A percentile compares a stretch with the other conserved stretches of the same genome.
phyloP scores from a whole-genome alignment of 2,888 invertebrate genomes.

The Xanthia togata region DNA sequence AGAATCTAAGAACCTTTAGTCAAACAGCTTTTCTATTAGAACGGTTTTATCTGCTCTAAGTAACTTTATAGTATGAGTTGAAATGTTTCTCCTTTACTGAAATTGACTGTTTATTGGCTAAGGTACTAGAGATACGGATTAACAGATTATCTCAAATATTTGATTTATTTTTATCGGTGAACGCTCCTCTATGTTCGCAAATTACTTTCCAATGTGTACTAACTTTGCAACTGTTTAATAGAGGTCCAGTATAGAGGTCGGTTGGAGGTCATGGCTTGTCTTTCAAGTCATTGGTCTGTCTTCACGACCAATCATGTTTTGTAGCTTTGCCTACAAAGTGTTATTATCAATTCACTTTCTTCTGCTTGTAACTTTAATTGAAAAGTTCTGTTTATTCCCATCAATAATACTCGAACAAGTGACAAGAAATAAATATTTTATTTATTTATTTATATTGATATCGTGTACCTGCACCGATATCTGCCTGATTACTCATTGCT shows the following conservation, averaged over 20 bases:
- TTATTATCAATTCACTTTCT: constrained; percentile 10
- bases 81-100: not conserved
- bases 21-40: not conserved
- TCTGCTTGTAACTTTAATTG: not conserved
- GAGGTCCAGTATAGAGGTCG: constrained; percentile 71
- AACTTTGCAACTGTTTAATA: constrained; percentile 64
- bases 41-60: constrained; percentile 1
- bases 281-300: constrained; percentile 68
- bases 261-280: constrained; percentile 72
- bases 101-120: constrained; percentile 15
- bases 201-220: constrained; percentile 73
- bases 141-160: not conserved
- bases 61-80: constrained; percentile 7
- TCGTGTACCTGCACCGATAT: constrained; percentile 6
- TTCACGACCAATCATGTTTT: constrained; percentile 30
- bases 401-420: not conserved
- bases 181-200: constrained; percentile 60
- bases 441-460: too few species aligned
- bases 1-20: constrained; percentile 1
- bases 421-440: not conserved
- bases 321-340: not conserved
- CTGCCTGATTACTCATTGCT: constrained; percentile 27
- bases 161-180: not conserved
- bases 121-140: not conserved
- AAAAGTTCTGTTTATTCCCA: not conserved